Conservation (phyloP, 2,797 vertebrate genomes). For the Danio tinwini region DNA sequence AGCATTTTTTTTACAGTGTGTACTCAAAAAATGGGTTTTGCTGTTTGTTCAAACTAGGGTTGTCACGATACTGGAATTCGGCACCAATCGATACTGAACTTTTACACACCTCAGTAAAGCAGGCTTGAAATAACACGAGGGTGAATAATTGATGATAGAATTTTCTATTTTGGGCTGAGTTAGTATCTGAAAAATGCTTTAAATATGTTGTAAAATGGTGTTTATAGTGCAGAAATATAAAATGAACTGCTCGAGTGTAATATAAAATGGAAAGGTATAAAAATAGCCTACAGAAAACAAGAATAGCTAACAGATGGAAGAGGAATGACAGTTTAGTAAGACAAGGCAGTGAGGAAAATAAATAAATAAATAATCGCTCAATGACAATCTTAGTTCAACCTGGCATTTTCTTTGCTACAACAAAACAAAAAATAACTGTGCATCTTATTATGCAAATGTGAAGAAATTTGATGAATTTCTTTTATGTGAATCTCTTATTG, state of each 20-base stretch:
- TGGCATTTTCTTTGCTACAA: not conserved
- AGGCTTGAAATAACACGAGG: not conserved
- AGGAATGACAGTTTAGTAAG: not conserved
- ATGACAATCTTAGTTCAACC: not conserved
- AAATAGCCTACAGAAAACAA: constrained; percentile 32
- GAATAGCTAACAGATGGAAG: constrained; percentile 8
- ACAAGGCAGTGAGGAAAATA: not conserved
- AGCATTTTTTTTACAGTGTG: no score
- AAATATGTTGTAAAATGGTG: not conserved
- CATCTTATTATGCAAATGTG: not conserved
- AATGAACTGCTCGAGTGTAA: constrained; percentile 39
- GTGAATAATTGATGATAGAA: not conserved
- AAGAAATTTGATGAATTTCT: not conserved
- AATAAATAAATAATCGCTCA: no score
- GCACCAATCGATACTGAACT: no score
- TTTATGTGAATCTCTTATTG: not conserved
- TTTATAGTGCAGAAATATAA: constrained; percentile 14
- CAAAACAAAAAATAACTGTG: not conserved
- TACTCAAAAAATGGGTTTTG: no score
- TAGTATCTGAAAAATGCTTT: not conserved
- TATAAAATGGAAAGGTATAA: constrained; percentile 15
- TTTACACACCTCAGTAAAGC: no score
- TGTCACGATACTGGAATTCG: no score
- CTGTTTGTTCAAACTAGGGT: no score
- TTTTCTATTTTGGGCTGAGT: not conserved